A percentile compares a stretch with the other conserved stretches of the same genome.
Conservation (phyloP, 2,797 vertebrate species). For the Chanos chanos region DNA sequence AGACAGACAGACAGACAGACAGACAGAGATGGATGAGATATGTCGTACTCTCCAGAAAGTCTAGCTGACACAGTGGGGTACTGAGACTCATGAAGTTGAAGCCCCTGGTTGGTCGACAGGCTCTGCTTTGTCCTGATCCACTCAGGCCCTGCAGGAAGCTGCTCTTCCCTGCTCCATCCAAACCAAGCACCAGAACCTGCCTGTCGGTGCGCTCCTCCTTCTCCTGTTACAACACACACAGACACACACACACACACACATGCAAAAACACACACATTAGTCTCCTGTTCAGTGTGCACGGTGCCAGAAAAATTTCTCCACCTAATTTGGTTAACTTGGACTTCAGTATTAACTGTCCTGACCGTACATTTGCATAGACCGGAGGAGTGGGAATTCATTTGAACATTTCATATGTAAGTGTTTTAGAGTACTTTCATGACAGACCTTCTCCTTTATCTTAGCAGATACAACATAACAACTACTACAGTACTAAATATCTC, state of each 20-base stretch:
- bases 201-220: conserved; percentile 67
- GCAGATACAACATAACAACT: no score
- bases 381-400: no score
- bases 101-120: conserved; percentile 78
- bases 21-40: neutral
- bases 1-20: neutral
- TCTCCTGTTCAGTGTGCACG: no score
- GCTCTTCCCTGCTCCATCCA: conserved; percentile 89
- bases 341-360: no score
- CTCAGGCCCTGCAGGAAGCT: conserved; percentile 81
- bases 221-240: conserved; percentile 26
- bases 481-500: no score
- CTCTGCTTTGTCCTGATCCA: conserved; percentile 56
- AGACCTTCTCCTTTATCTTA: no score
- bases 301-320: no score
- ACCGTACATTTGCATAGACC: no score
- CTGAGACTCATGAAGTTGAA: conserved; percentile 85
- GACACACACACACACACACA: neutral
- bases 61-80: conserved; percentile 73
- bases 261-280: neutral
- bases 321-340: no score
- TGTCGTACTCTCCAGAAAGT: conserved; percentile 92
- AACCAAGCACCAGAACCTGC: conserved; percentile 85
- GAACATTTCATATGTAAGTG: no score
- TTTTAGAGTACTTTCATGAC: no score